Conservation (phyloP, 1,140 invertebrate genomes). For the Phocides pigmalion region DNA sequence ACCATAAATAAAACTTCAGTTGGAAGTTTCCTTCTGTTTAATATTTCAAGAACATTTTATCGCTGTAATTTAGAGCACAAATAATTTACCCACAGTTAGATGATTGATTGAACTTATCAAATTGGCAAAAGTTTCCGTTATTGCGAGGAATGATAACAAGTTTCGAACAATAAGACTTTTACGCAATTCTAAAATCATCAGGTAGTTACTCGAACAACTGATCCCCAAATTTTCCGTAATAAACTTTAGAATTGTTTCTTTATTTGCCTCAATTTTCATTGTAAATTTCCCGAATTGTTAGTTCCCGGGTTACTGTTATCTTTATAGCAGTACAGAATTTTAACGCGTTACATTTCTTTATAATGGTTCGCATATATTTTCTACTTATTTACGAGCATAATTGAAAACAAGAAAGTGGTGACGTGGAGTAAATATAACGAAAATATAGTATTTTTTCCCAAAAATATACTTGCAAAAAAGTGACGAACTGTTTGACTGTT, state of each 20-base stretch:
- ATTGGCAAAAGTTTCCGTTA: slow-evolving; percentile 16
- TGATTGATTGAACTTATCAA: slow-evolving; percentile 27
- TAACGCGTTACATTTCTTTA: too few species aligned
- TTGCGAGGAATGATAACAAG: slow-evolving; percentile 16
- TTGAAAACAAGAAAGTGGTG: too few species aligned
- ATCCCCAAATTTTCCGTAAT: not conserved
- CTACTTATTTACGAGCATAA: too few species aligned
- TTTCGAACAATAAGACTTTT: slow-evolving; percentile 11
- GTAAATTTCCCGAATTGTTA: not conserved
- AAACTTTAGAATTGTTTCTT: not conserved
- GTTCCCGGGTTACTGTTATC: not conserved
- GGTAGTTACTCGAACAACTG: not conserved
- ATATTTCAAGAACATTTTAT: slow-evolving; percentile 1
- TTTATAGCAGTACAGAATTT: too few species aligned
- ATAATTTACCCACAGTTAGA: slow-evolving; percentile 10
- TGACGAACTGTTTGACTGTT: too few species aligned
- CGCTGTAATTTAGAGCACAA: slow-evolving; percentile 3
- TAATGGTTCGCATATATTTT: too few species aligned
- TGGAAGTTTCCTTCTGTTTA: slow-evolving; percentile 3
- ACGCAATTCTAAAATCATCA: not conserved
- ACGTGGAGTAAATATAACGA: too few species aligned
- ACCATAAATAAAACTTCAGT: not conserved
- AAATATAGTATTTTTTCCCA: too few species aligned
- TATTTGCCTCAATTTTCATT: not conserved
- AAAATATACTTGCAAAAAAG: too few species aligned